phyloP scores from a whole-genome alignment of 2,797 vertebrate genomes.

The Percopsis omiscomaycus region DNA sequence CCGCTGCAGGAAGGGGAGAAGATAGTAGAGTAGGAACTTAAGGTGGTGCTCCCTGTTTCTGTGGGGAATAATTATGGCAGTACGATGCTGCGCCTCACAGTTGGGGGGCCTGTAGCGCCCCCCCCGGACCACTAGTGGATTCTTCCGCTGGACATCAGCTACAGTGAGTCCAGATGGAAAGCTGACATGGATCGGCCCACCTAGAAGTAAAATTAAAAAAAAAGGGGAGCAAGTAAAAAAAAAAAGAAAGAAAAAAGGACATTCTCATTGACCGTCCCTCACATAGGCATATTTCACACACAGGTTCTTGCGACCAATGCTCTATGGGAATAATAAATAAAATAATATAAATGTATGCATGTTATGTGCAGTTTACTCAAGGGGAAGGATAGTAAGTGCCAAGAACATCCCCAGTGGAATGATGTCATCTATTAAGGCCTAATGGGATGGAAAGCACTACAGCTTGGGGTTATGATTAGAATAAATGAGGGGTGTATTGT shows the following conservation, averaged over 20 bases:
- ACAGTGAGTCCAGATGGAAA: slow-evolving; percentile 76
- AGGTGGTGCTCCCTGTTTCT: slow-evolving; percentile 79
- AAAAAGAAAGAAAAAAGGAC: not conserved
- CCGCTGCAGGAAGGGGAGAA: slow-evolving; percentile 83
- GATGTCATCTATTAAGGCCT: too few relatives aligned
- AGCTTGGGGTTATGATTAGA: too few relatives aligned
- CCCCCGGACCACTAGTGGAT: slow-evolving; percentile 76
- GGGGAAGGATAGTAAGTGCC: too few relatives aligned
- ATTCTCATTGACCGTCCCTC: not conserved
- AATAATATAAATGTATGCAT: too few relatives aligned
- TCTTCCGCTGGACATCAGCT: slow-evolving; percentile 73
- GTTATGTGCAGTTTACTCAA: too few relatives aligned
- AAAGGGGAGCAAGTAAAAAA: not conserved
- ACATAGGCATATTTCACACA: not conserved
- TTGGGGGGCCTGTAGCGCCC: slow-evolving; percentile 79
- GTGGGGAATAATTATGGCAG: slow-evolving; percentile 81
- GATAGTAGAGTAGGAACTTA: slow-evolving; percentile 80
- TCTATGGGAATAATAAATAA: not conserved
- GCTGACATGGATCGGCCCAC: slow-evolving; percentile 80
- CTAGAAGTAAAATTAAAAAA: slow-evolving; percentile 46
- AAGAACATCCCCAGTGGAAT: too few relatives aligned
- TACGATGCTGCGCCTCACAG: slow-evolving; percentile 77
- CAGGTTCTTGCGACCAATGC: not conserved
- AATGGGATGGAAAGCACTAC: too few relatives aligned
- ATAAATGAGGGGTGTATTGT: too few relatives aligned